Conservation (phyloP, 2,797 vertebrate genomes). For the Megaceryle alcyon region DNA sequence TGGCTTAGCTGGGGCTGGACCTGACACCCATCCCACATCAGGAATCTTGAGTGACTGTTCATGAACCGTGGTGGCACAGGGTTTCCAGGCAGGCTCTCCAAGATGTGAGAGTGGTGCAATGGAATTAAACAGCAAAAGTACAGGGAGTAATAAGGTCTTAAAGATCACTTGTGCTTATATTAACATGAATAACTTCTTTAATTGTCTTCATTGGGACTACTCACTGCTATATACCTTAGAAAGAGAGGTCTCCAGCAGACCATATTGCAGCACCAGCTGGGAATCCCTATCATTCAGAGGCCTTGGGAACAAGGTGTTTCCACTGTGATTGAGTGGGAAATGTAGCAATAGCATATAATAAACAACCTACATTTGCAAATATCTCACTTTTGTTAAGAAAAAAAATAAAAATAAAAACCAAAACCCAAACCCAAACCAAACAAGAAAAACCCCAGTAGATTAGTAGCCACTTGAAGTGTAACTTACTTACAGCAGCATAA, state of each 20-base stretch:
- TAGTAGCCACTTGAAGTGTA: neutral
- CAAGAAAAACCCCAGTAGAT: neutral
- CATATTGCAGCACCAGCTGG: neutral
- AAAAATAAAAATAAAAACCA: too few relatives aligned
- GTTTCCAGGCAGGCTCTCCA: neutral
- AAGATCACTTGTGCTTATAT: neutral
- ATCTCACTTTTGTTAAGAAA: neutral
- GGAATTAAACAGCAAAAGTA: neutral
- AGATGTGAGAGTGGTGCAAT: neutral
- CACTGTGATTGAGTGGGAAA: neutral
- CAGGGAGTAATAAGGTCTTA: neutral
- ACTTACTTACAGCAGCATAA: neutral
- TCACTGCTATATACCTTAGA: neutral
- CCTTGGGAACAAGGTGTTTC: neutral
- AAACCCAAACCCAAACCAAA: too few relatives aligned
- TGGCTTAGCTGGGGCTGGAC: neutral
- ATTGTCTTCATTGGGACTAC: neutral
- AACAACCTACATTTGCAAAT: neutral
- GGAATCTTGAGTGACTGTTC: neutral
- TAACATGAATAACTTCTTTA: slow-evolving; percentile 19
- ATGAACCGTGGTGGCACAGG: neutral
- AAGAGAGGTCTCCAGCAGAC: neutral
- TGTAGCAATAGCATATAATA: neutral
- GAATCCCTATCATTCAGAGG: neutral
- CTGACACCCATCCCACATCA: neutral